A percentile compares a stretch with the other conserved stretches of the same genome.
These are phyloP conservation scores for Chorisops tibialis DNA, from an alignment of 2,888 invertebrate genomes.

Conservation along the genomic window DNA sequence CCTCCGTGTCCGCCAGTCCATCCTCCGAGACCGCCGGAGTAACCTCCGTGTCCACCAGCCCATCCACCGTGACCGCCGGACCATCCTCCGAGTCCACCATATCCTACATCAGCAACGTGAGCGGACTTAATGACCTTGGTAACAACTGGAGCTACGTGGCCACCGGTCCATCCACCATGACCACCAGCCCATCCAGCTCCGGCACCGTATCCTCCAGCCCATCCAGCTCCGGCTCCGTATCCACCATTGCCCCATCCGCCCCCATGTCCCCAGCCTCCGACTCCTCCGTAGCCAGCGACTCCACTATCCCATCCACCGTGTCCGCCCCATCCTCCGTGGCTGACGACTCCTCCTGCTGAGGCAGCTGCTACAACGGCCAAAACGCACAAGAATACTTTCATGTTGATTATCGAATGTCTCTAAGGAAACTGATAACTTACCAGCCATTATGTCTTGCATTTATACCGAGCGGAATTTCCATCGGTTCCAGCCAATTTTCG, in stretches of 20 bases:
- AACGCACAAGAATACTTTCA: slow-evolving; percentile 17
- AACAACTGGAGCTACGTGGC: no score
- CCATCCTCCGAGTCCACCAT: not conserved
- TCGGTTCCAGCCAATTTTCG: no score
- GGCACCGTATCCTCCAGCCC: not conserved
- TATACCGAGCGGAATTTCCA: no score
- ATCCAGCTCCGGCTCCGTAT: not conserved
- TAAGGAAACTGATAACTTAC: no score
- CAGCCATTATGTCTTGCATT: no score
- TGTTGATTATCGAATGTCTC: slow-evolving; percentile 5
- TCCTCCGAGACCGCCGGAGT: not conserved
- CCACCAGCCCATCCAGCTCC: not conserved
- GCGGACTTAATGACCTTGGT: no score
- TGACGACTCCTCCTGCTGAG: slow-evolving; percentile 11
- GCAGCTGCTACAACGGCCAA: not conserved
- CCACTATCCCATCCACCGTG: no score
- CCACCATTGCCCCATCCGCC: not conserved
- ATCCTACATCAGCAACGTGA: not conserved
- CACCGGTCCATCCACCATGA: no score
- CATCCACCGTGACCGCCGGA: not conserved
- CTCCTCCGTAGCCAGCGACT: not conserved
- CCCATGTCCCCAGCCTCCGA: not conserved
- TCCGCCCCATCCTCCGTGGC: no score
- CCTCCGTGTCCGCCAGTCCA: not conserved
- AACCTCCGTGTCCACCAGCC: not conserved